Base-by-base conservation (phyloP, 2,113 vertebrate species). In the Edolisoma coerulescens region DNA sequence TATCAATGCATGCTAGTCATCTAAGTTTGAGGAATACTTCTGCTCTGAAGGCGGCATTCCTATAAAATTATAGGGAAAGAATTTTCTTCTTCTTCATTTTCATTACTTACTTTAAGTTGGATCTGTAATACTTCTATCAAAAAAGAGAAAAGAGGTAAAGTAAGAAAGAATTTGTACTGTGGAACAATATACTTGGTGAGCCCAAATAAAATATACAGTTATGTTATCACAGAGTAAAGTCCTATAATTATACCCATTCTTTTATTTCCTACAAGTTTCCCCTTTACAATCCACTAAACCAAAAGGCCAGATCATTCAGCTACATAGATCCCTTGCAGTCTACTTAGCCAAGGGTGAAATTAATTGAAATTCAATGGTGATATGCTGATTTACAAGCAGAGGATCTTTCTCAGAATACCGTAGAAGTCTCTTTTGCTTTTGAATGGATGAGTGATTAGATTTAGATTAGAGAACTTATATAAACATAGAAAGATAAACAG, bases 401-500 rank as follows among this genome's bases (percentile, higher is more conserved):
- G 24, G 33, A 78, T 93, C 90, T 86, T 93, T 76, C 56, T 88
- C 33, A 53, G 85, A 86, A 68, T 60, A 71, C 73, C 30, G 39
- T 13, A 94, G 82, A 91, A 89, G 73, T 88, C 68, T 47, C 56
- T 83, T 87, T 63, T 78, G 60, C 47, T 93, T 96, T 93, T 94
- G 85, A 92, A 94, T 78, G 82, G 71, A 64, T 82, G 60, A 93
- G 52, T 89, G 90, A 50, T 78, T 89, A 93, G 90, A 76, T 65
- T 91, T 77, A 94, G 84, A 91, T 89, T 96, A 91, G 39, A 88
- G 76, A 95, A 89, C 18, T 90, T 93, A 88, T 45, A 89, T 59
- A 93, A 96, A 87, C 86, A 93, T 35, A 77, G 87, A 84, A 90
- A 78, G 79, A 95, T 81, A 96, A 96, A 94, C 83, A 88, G 65